Evolutionary conservation across 2,797 vertebrate species (phyloP).

Genomic region (Dermochelys coriacea): DNA sequence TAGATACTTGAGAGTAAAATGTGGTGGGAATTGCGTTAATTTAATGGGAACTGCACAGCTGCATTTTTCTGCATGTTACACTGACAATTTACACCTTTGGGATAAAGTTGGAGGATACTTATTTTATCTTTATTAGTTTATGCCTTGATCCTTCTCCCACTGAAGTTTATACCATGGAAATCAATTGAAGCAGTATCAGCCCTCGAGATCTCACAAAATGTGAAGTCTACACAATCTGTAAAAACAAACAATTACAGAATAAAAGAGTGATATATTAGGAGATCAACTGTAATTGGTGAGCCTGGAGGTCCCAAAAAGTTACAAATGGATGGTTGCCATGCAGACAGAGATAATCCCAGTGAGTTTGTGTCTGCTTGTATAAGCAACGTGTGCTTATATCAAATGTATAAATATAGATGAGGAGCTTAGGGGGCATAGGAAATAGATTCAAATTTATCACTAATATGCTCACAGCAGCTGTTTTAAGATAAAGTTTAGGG

Average conservation of each 20-base stretch:
- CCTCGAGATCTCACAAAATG: neutral
- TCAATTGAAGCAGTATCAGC: neutral
- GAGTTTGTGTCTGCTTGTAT: neutral
- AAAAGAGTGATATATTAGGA: neutral
- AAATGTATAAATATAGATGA: slow-evolving; percentile 61
- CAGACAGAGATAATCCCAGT: neutral
- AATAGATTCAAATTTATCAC: slow-evolving; percentile 61
- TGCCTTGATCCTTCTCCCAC: neutral
- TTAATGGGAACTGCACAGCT: neutral
- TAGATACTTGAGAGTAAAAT: neutral
- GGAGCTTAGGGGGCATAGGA: slow-evolving; percentile 55
- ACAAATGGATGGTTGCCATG: neutral
- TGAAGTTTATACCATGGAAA: neutral
- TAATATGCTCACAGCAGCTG: slow-evolving; percentile 48
- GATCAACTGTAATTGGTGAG: neutral
- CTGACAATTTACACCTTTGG: neutral
- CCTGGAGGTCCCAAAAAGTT: neutral
- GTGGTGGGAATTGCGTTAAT: neutral
- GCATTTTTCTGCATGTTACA: neutral
- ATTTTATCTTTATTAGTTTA: neutral
- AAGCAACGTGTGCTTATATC: slow-evolving; percentile 30
- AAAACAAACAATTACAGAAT: neutral
- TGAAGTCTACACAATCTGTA: neutral
- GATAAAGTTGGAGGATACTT: neutral
- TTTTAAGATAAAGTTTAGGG: slow-evolving; percentile 66